Evolutionary conservation across 92 coral and sea anemone species (phyloP), one percentile per base, ranked within the genome.

Genomic region (Porites rus): DNA sequence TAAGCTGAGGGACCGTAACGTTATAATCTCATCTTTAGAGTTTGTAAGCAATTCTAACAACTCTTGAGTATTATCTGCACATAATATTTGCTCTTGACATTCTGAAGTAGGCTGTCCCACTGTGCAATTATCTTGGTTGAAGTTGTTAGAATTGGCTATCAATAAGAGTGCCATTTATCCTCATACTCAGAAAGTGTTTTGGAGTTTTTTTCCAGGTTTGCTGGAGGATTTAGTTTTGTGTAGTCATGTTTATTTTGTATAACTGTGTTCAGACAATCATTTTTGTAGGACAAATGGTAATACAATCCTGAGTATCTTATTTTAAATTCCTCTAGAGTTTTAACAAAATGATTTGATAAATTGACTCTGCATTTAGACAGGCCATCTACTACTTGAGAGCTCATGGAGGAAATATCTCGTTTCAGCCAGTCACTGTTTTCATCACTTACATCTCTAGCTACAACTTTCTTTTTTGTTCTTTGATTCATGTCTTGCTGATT

Each of bases 121-220:
- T 79, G 84, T 79, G 38, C 18, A 63, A 63, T 79, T 79, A 25
- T 79, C 84, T 79, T 79, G 74, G 75, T 68, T 79, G 84, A 79
- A 79, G 84, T 24, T 79, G 75, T 79, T 65, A 79, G 84, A 65
- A 22, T 79, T 79, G 74, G 84, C 28, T 79, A 18, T 68, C 84
- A 79, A 79, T 79, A 79, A 22, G 84, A 79, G 84, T 79, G 84
- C 84, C 84, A 79, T 68, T 65, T 79, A 79, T 79, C 75, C 84
- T 53, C 74, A 79, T 56, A 11, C 53, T 64, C 84, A 63, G 84
- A 65, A 20, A 61, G 72, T 79, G 84, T 79, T 79, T 51, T 64
- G 74, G 72, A 62, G 75, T 79, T 79, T 51, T 64, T 63, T 64
- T 79, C 74, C 51, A 51, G 84, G 61, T 65, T 79, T 24, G 84